A percentile compares a stretch with the other conserved stretches of the same genome.
Evolutionary conservation across 2,797 vertebrate genomes (phyloP).

Genomic region (Danio aesculapii): DNA sequence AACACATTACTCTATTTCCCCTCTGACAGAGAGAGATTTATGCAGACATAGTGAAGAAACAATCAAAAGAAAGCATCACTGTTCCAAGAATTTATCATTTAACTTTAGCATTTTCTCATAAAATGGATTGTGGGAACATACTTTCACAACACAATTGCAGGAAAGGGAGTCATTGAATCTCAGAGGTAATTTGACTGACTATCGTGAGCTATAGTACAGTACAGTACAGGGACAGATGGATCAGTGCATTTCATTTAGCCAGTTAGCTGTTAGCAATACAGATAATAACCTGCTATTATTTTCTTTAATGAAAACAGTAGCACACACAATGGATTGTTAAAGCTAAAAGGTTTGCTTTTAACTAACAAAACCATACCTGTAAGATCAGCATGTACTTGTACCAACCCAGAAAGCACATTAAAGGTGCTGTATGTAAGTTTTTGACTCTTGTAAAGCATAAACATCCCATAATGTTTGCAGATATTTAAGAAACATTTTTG

Average conservation of each 20-base stretch:
- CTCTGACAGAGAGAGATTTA: neutral
- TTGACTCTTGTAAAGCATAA: too few species aligned
- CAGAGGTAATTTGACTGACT: conserved; percentile 27
- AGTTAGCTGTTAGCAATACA: neutral
- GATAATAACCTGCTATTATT: too few species aligned
- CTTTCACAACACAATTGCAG: neutral
- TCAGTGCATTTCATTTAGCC: conserved; percentile 31
- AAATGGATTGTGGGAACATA: neutral
- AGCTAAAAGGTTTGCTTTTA: too few species aligned
- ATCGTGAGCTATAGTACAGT: conserved; percentile 24
- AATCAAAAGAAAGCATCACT: conserved; percentile 8
- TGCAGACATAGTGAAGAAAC: neutral
- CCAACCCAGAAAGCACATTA: too few species aligned
- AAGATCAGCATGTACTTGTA: too few species aligned
- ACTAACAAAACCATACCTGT: too few species aligned
- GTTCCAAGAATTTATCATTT: neutral
- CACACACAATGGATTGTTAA: too few species aligned
- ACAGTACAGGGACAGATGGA: neutral
- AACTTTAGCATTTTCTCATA: conserved; percentile 10
- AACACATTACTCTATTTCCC: neutral
- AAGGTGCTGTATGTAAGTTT: too few species aligned
- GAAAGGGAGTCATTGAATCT: conserved; percentile 4
- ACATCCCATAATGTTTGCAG: too few species aligned
- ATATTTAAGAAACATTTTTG: too few species aligned
- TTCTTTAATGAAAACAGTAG: too few species aligned